These are phyloP conservation scores for Myopa tessellatipennis DNA, from an alignment of 2,888 invertebrate genomes.

Conservation along the genomic window DNA sequence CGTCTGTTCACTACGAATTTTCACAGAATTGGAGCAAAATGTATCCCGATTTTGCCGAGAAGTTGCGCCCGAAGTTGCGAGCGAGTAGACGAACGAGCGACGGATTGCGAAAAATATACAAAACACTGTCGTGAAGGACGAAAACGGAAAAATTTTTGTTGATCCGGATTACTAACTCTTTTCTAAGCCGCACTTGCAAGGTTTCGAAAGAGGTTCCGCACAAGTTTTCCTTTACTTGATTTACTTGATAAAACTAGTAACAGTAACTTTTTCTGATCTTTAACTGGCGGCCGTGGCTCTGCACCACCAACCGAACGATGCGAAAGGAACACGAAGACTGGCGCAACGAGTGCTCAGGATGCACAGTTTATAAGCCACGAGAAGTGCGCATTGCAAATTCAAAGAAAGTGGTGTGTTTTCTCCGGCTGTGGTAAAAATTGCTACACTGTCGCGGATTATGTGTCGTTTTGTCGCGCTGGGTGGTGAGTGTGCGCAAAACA, in stretches of 20 bases:
- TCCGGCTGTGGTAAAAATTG: not conserved
- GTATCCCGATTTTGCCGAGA: conserved; percentile 33
- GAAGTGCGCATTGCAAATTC: not conserved
- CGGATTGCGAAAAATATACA: not conserved
- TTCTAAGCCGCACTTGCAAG: not conserved
- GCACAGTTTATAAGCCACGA: conserved; percentile 30
- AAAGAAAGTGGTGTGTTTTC: conserved; percentile 5
- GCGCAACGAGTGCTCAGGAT: conserved; percentile 19
- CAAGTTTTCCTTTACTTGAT: not conserved
- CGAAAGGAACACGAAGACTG: conserved; percentile 36
- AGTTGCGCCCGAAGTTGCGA: conserved; percentile 29
- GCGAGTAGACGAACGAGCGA: not conserved
- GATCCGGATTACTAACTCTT: not conserved
- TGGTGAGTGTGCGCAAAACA: conserved; percentile 26
- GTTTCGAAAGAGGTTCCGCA: not conserved
- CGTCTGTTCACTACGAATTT: not conserved
- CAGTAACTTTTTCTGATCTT: not conserved
- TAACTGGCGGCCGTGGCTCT: not conserved
- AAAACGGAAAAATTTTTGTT: not conserved
- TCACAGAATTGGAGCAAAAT: conserved; percentile 1
- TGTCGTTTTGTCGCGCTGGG: not conserved
- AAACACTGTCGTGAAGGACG: not conserved
- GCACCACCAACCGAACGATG: conserved; percentile 18
- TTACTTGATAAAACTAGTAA: not conserved
- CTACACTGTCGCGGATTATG: not conserved